Percentiles rank a stretch among this genome's conserved stretches.
Evolutionary conservation across 2,888 invertebrate genomes (phyloP).

Genomic region (Bellardia pandia): DNA sequence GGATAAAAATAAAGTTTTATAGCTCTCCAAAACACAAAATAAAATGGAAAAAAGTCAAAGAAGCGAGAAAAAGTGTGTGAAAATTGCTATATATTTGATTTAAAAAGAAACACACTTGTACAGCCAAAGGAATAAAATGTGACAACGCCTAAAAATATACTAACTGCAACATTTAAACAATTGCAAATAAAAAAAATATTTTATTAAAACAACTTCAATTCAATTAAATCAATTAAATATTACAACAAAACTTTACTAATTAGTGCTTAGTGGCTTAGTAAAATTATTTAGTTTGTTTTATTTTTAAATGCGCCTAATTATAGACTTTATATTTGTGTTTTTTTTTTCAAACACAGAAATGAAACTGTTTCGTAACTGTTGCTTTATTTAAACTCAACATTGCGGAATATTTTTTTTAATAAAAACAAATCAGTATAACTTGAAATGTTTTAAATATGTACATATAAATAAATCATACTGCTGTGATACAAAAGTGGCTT

Average conservation of each 20-base stretch:
- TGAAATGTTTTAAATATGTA: slow-evolving; percentile 27
- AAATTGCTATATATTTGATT: slow-evolving; percentile 17
- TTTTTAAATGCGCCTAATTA: slow-evolving; percentile 55
- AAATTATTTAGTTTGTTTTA: slow-evolving; percentile 26
- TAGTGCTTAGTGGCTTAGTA: slow-evolving; percentile 74
- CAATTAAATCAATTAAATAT: slow-evolving; percentile 12
- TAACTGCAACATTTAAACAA: slow-evolving; percentile 60
- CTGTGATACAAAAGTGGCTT: slow-evolving; percentile 74
- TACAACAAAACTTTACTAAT: not conserved
- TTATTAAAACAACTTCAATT: not conserved
- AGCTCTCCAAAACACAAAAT: slow-evolving; percentile 31
- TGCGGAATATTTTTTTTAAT: not conserved
- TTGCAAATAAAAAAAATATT: slow-evolving; percentile 3
- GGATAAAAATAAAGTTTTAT: slow-evolving; percentile 46
- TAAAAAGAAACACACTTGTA: slow-evolving; percentile 12
- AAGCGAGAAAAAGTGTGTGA: slow-evolving; percentile 13
- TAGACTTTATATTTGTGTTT: slow-evolving; percentile 8
- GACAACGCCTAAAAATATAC: slow-evolving; percentile 76
- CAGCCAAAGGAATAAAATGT: slow-evolving; percentile 56
- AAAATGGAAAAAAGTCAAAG: slow-evolving; percentile 5
- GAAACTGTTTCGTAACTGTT: slow-evolving; percentile 67
- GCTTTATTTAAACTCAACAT: slow-evolving; percentile 28
- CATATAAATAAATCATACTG: slow-evolving; percentile 29
- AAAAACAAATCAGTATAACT: slow-evolving; percentile 2
- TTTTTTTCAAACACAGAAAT: not conserved